Conservation (phyloP, 2,113 vertebrate species). For the Nerophis lumbriciformis region DNA sequence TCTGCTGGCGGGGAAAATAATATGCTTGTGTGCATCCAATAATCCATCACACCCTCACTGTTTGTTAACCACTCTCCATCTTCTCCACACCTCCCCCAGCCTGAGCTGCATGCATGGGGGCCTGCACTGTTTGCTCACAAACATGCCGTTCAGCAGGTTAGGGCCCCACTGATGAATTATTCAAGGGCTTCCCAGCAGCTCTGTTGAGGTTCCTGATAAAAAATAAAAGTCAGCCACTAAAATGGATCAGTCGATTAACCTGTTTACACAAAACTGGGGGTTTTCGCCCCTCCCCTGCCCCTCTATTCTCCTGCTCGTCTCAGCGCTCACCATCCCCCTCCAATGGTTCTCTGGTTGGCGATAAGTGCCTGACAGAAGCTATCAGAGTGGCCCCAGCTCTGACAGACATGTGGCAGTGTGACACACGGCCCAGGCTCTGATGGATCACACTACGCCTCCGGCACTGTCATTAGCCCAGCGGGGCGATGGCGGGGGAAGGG, state of each 20-base stretch:
- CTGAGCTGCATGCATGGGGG: slow-evolving; percentile 42
- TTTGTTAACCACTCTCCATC: slow-evolving; percentile 63
- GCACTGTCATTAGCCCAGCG: slow-evolving; percentile 59
- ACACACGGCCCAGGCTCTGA: slow-evolving; percentile 62
- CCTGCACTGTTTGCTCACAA: slow-evolving; percentile 82
- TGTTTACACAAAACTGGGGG: slow-evolving; percentile 80
- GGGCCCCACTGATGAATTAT: slow-evolving; percentile 86
- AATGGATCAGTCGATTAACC: slow-evolving; percentile 93
- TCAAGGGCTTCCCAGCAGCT: slow-evolving; percentile 82
- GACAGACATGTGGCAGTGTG: slow-evolving; percentile 65
- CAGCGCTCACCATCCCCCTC: slow-evolving; percentile 31
- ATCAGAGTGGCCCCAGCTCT: slow-evolving; percentile 59
- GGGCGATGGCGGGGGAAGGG: slow-evolving; percentile 20
- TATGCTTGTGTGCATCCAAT: slow-evolving; percentile 64
- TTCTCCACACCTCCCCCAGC: slow-evolving; percentile 32
- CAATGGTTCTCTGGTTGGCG: slow-evolving; percentile 47
- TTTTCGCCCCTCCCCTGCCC: slow-evolving; percentile 52
- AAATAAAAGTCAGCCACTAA: slow-evolving; percentile 81
- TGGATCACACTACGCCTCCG: slow-evolving; percentile 58
- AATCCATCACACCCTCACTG: slow-evolving; percentile 60
- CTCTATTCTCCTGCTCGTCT: slow-evolving; percentile 30
- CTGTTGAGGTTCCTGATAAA: slow-evolving; percentile 84
- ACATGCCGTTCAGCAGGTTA: slow-evolving; percentile 82
- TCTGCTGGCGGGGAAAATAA: slow-evolving; percentile 66
- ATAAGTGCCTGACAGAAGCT: slow-evolving; percentile 76